Conservation (phyloP, 2,888 invertebrate species). For the Linnaemya tessellans region DNA sequence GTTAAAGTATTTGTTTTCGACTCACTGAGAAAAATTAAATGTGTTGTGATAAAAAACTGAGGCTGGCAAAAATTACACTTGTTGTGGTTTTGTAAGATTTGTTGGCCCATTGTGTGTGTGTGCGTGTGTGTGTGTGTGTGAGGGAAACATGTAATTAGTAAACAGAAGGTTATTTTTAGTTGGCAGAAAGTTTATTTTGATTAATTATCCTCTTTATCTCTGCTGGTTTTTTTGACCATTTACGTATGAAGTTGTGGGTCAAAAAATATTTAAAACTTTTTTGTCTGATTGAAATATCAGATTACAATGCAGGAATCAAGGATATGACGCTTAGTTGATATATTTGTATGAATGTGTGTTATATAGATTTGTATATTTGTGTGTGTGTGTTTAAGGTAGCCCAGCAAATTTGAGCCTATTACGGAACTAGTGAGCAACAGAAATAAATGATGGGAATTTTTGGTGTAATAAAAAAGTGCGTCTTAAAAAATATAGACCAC, state of each 20-base stretch:
- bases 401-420: too few relatives aligned
- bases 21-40: slow-evolving; percentile 34
- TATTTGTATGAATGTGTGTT: too few relatives aligned
- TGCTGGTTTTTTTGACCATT: not conserved
- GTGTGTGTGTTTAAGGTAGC: too few relatives aligned
- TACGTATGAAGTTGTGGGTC: not conserved
- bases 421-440: too few relatives aligned
- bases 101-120: not conserved
- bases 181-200: slow-evolving; percentile 10
- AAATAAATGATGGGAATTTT: too few relatives aligned
- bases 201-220: not conserved
- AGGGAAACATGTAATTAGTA: slow-evolving; percentile 30
- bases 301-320: not conserved
- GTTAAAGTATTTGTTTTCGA: not conserved
- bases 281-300: not conserved
- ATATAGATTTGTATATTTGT: too few relatives aligned
- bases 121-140: not conserved
- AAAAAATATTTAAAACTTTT: not conserved
- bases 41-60: slow-evolving; percentile 46
- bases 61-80: slow-evolving; percentile 61
- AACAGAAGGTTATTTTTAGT: slow-evolving; percentile 25
- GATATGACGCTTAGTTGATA: not conserved
- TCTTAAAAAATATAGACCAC: too few relatives aligned
- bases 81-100: slow-evolving; percentile 47
- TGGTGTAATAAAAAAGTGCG: too few relatives aligned